phyloP scores from a whole-genome alignment of 2,113 vertebrate species.

The Beaufortia kweichowensis region DNA sequence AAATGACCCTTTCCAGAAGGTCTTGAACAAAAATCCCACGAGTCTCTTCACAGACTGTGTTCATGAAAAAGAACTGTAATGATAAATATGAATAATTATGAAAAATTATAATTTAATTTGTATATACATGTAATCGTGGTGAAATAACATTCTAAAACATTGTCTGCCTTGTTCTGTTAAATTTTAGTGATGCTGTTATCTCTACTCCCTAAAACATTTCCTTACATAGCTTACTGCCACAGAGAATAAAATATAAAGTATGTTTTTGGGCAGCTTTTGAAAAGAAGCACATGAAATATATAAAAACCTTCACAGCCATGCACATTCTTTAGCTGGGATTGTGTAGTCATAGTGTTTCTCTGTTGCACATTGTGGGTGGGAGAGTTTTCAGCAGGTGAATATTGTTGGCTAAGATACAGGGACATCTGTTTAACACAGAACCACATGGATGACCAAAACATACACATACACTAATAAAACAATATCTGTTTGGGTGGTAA shows the following conservation, averaged over 20 bases:
- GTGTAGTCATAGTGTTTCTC: background rate
- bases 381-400: background rate
- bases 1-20: background rate
- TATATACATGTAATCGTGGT: no score
- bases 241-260: slow-evolving; percentile 25
- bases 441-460: background rate
- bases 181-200: background rate
- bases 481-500: no score
- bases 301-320: background rate
- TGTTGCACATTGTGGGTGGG: background rate
- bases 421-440: background rate
- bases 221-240: slow-evolving; percentile 13
- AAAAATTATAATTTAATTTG: background rate
- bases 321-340: background rate
- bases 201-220: slow-evolving; percentile 6
- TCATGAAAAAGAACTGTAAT: background rate
- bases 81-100: background rate
- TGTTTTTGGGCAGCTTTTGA: slow-evolving; percentile 24
- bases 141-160: background rate
- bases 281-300: slow-evolving; percentile 27
- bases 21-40: background rate
- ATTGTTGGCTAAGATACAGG: background rate
- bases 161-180: no score
- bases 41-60: background rate
- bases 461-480: no score